A percentile compares a stretch with the other conserved stretches of the same genome.
Evolutionary conservation across 2,113 vertebrate genomes (phyloP).

Genomic region (Cinclus cinclus): DNA sequence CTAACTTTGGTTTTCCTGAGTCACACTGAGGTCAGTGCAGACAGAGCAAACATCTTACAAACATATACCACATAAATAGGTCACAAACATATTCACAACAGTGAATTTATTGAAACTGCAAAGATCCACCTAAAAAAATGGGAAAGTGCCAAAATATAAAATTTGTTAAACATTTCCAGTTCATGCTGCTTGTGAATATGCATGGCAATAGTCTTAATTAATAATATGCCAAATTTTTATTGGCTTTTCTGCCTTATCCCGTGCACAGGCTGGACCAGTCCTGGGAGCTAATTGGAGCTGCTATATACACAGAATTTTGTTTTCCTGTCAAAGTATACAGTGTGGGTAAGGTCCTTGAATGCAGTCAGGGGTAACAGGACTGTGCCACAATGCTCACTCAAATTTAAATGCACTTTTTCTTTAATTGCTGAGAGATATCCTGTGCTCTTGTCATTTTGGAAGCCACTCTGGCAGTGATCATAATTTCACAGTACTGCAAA

Average conservation of each 20-base stretch:
- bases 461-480: background rate
- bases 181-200: background rate
- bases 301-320: background rate
- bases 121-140: background rate
- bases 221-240: background rate
- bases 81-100: background rate
- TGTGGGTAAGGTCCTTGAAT: background rate
- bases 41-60: background rate
- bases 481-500: background rate
- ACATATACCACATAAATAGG: background rate
- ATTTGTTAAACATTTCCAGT: background rate
- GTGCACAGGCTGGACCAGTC: background rate
- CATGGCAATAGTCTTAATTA: background rate
- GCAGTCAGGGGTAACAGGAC: background rate
- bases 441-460: background rate
- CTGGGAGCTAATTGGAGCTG: background rate
- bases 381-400: background rate
- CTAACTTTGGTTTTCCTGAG: conserved; percentile 30
- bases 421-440: background rate
- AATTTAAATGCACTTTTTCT: background rate
- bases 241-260: background rate
- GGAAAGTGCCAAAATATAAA: background rate
- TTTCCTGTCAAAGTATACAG: background rate
- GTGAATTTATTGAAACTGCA: background rate
- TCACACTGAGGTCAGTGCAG: background rate